Percentiles rank a stretch among this genome's conserved stretches.
phyloP scores from a whole-genome alignment of 2,797 vertebrate genomes.

The Telmatherina bonti region DNA sequence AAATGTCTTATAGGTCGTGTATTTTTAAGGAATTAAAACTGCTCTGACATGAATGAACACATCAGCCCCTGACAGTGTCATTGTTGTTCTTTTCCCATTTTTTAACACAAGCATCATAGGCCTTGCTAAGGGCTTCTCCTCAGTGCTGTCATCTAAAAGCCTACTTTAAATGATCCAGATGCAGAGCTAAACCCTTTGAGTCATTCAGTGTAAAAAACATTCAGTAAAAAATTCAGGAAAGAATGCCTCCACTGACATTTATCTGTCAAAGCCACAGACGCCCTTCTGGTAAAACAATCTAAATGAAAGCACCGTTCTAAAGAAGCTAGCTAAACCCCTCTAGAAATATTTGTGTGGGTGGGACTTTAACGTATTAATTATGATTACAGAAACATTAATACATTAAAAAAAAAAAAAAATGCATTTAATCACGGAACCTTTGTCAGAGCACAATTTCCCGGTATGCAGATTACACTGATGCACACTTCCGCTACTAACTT shows the following conservation, averaged over 20 bases:
- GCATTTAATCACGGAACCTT: no score
- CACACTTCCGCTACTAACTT: no score
- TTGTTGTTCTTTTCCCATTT: not conserved
- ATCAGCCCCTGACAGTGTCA: slow-evolving; percentile 2
- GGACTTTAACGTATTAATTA: no score
- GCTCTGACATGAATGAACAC: slow-evolving; percentile 1
- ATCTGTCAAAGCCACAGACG: not conserved
- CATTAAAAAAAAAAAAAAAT: no score
- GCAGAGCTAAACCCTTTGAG: not conserved
- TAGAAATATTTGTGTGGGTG: not conserved
- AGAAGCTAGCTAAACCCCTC: not conserved
- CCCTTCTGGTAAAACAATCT: not conserved
- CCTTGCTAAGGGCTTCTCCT: slow-evolving; percentile 3
- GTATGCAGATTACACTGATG: no score
- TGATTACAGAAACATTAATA: no score
- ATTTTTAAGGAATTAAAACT: slow-evolving; percentile 8
- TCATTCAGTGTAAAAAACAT: slow-evolving; percentile 19
- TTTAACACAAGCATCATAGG: not conserved
- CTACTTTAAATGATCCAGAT: slow-evolving; percentile 4
- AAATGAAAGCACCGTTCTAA: not conserved
- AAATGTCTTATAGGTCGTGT: slow-evolving; percentile 22
- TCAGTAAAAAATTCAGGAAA: slow-evolving; percentile 15
- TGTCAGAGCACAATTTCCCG: no score
- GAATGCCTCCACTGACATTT: slow-evolving; percentile 17
- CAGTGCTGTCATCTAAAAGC: slow-evolving; percentile 38